Conservation (phyloP, 2,888 invertebrate genomes). For the Eilema griseolum region DNA sequence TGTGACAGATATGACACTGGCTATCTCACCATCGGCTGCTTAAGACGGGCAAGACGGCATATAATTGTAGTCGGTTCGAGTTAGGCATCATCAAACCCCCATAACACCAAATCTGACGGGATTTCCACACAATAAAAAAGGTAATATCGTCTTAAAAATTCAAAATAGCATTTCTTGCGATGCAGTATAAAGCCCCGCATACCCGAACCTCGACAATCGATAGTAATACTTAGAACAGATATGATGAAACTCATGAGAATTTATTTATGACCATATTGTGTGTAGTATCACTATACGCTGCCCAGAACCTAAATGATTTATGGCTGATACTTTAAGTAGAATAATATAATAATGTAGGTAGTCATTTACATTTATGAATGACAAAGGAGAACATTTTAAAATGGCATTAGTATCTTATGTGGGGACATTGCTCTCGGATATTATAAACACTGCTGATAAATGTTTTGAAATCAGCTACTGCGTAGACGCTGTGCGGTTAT, state of each 20-base stretch:
- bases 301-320: slow-evolving; percentile 26
- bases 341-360: slow-evolving; percentile 22
- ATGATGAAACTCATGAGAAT: slow-evolving; percentile 14
- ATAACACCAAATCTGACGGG: no score
- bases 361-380: slow-evolving; percentile 38
- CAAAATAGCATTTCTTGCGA: not conserved
- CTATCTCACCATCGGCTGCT: no score
- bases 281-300: not conserved
- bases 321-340: slow-evolving; percentile 16
- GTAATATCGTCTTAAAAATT: not conserved
- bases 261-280: slow-evolving; percentile 10
- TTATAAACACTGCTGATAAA: slow-evolving; percentile 42
- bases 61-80: no score
- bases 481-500: not conserved
- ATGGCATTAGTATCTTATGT: slow-evolving; percentile 36
- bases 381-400: slow-evolving; percentile 43
- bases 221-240: slow-evolving; percentile 4
- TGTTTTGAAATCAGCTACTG: slow-evolving; percentile 10
- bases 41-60: no score
- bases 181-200: not conserved
- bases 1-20: no score
- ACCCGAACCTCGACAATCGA: not conserved
- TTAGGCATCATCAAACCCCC: no score
- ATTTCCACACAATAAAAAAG: no score
- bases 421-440: slow-evolving; percentile 54